phyloP scores from a whole-genome alignment of 2,113 vertebrate species.

The Typhlomys cinereus region DNA sequence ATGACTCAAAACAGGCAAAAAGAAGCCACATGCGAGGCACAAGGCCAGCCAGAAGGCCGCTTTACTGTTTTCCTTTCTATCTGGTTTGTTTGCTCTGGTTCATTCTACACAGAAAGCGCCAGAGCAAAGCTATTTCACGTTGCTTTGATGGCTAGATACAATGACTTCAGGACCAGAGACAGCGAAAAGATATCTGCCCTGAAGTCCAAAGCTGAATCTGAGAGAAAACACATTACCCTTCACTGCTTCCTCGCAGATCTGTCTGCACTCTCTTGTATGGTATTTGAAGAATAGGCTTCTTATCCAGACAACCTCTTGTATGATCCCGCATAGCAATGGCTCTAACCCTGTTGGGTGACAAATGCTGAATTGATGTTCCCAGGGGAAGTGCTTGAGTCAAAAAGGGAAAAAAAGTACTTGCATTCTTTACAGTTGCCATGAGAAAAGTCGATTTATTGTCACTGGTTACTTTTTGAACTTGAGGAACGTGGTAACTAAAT shows the following conservation, averaged over 20 bases:
- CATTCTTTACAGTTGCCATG: constrained; percentile 26
- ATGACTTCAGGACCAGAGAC: constrained; percentile 12
- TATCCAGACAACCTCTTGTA: constrained; percentile 37
- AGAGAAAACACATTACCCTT: constrained; percentile 49
- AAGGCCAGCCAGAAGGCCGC: neutral
- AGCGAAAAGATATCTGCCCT: constrained; percentile 31
- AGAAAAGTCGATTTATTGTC: constrained; percentile 51
- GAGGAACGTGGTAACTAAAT: constrained; percentile 30
- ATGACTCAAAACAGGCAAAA: constrained; percentile 32
- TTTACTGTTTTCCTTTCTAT: neutral
- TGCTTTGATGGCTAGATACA: constrained; percentile 39
- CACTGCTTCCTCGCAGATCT: neutral
- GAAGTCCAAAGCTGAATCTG: constrained; percentile 23
- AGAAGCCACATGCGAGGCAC: neutral
- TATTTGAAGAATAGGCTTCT: constrained; percentile 57
- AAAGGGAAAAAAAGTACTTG: neutral
- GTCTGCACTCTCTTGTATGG: neutral
- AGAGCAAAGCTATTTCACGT: neutral
- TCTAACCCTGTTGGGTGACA: constrained; percentile 38
- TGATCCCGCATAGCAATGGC: neutral
- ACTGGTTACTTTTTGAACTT: constrained; percentile 60
- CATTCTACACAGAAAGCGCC: constrained; percentile 16
- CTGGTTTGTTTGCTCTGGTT: neutral
- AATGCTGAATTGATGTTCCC: constrained; percentile 26
- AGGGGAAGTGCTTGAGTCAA: constrained; percentile 4